Conservation (phyloP, 2,113 vertebrate genomes). For the Numenius arquata region DNA sequence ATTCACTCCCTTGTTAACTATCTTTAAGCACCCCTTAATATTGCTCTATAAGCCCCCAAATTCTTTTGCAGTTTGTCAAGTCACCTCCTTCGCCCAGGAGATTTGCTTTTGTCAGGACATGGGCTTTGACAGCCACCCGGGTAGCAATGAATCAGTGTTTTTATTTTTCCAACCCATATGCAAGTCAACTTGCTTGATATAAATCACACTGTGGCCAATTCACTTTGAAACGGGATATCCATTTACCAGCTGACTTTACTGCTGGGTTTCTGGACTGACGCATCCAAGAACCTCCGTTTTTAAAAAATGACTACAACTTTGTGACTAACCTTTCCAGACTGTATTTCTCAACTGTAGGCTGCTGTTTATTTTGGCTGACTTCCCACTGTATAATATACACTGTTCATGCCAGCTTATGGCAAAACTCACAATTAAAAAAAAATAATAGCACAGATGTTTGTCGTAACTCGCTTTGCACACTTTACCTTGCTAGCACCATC, state of each 20-base stretch:
- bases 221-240: slow-evolving; percentile 70
- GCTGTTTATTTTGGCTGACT: slow-evolving; percentile 68
- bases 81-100: slow-evolving; percentile 23
- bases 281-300: slow-evolving; percentile 44
- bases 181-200: slow-evolving; percentile 70
- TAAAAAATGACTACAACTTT: slow-evolving; percentile 63
- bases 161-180: slow-evolving; percentile 74
- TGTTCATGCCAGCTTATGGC: slow-evolving; percentile 63
- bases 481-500: slow-evolving; percentile 42
- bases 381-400: slow-evolving; percentile 57
- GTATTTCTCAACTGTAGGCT: slow-evolving; percentile 68
- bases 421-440: slow-evolving; percentile 63
- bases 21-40: background rate
- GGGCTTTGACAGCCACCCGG: slow-evolving; percentile 51
- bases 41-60: background rate
- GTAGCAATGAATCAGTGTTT: slow-evolving; percentile 71
- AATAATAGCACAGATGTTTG: slow-evolving; percentile 54
- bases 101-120: slow-evolving; percentile 24
- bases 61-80: background rate
- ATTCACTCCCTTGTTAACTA: background rate
- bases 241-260: slow-evolving; percentile 64
- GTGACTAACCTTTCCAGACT: slow-evolving; percentile 71
- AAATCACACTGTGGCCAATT: slow-evolving; percentile 67
- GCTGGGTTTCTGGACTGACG: slow-evolving; percentile 35
- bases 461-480: slow-evolving; percentile 25